These are phyloP conservation scores for Porites evermanni DNA, from an alignment of 92 coral and sea anemone genomes.

Conservation along the genomic window DNA sequence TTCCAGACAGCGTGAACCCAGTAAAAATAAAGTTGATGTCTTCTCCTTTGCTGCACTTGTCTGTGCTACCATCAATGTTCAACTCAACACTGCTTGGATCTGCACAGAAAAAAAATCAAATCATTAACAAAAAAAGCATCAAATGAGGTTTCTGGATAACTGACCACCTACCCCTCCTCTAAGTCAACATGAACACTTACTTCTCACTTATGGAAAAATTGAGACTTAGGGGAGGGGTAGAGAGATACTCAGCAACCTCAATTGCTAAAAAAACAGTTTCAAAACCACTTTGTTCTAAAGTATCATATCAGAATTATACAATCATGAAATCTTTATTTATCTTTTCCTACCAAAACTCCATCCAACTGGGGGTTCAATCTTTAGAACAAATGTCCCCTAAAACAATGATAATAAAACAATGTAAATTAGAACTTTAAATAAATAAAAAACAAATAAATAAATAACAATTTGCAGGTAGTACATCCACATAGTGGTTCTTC, in stretches of 20 bases:
- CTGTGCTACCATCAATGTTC: constrained; percentile 91
- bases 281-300: background rate
- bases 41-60: constrained; percentile 95
- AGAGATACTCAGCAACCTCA: no score
- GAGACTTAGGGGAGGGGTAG: no score
- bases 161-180: no score
- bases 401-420: background rate
- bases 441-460: no score
- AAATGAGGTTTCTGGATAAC: no score
- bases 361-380: constrained; percentile 96
- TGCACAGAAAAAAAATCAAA: constrained; percentile 18
- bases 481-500: no score
- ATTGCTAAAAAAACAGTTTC: background rate
- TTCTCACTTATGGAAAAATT: no score
- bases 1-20: constrained; percentile 94
- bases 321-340: no score
- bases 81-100: constrained; percentile 95
- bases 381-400: constrained; percentile 89
- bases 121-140: no score
- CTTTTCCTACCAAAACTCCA: constrained; percentile 93
- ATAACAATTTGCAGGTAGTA: no score
- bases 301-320: background rate
- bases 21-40: constrained; percentile 94
- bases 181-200: no score
- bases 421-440: no score